Percentiles rank a stretch among this genome's conserved stretches.
Conservation (phyloP, 2,113 vertebrate species). For the Pangasianodon gigas region DNA sequence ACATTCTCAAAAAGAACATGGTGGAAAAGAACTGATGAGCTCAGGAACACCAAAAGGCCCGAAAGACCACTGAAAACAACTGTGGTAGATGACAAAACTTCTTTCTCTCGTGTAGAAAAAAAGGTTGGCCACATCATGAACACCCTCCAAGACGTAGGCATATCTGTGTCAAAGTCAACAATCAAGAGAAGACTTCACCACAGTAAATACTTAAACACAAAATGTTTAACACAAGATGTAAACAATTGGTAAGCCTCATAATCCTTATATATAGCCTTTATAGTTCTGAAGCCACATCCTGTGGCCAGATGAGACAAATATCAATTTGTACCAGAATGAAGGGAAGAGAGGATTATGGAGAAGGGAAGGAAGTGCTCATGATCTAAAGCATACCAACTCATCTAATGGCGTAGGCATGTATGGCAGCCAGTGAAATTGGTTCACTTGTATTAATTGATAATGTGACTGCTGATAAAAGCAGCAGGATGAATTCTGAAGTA, state of each 20-base stretch:
- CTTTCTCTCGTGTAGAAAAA: neutral
- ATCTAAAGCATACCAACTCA: neutral
- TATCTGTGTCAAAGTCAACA: neutral
- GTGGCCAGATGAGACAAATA: neutral
- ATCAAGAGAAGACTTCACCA: neutral
- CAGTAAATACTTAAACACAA: neutral
- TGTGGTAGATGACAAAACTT: neutral
- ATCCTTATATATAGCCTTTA: too few species aligned
- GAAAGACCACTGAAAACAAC: neutral
- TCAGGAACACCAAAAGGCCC: neutral
- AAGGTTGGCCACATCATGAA: neutral
- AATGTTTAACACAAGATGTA: neutral
- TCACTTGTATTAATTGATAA: neutral
- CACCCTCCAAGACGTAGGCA: neutral
- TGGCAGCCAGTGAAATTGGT: neutral
- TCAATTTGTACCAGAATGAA: neutral
- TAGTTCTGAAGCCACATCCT: neutral
- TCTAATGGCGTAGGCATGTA: neutral
- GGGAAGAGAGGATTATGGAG: neutral
- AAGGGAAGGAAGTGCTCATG: neutral
- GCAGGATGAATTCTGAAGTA: neutral
- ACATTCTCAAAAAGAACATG: neutral
- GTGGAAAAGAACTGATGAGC: neutral
- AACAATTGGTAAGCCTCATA: neutral
- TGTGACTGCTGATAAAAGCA: neutral